Base-by-base conservation (phyloP, 2,888 invertebrate genomes). In the Margaritifera margaritifera region DNA sequence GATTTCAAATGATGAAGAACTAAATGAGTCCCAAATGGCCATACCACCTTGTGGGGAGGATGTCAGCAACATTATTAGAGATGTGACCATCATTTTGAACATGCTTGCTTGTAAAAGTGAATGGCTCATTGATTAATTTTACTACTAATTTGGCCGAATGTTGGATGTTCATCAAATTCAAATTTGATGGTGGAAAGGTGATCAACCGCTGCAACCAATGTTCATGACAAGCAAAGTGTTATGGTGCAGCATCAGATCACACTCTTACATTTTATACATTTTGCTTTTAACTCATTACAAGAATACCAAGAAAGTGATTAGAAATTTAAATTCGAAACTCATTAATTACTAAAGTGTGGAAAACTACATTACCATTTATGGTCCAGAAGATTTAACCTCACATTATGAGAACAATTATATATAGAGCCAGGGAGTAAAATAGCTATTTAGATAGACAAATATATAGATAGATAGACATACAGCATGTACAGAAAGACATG, bases 111-210 rank as follows among this genome's bases (percentile, higher is more conserved):
- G 58, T 18, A 78, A 76, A 68, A 57, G 64, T 62, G 65, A 62
- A 2, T 25, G 66, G 51, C 27, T 78, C 6, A 62, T 74, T 42
- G 74, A n/a, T 72, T 2, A 74, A 75, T 53, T 66, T 68, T 60
- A 74, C 72, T 20, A 74, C 68, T 18, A 78, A 78, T 52, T 57
- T 75, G 18, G 67, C 70, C 15, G 77, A 77, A 67, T 65, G 59
- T 20, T 76, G 73, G 71, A 71, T 74, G 71, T 51, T 64, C 6
- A 68, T 75, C 20, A 8, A 67, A 11, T 22, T 54, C 20, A 76
- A 74, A 53, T 76, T 72, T 73, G 77, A 77, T 68, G 75, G 77
- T 22, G 77, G 74, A 1, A 77, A 75, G 51, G 50, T 68, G 4
- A 25, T 62, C 4, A 75, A 74, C 27, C 51, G 68, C 31, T 74